phyloP scores from a whole-genome alignment of 2,797 vertebrate genomes.

The Poecilia gillii region DNA sequence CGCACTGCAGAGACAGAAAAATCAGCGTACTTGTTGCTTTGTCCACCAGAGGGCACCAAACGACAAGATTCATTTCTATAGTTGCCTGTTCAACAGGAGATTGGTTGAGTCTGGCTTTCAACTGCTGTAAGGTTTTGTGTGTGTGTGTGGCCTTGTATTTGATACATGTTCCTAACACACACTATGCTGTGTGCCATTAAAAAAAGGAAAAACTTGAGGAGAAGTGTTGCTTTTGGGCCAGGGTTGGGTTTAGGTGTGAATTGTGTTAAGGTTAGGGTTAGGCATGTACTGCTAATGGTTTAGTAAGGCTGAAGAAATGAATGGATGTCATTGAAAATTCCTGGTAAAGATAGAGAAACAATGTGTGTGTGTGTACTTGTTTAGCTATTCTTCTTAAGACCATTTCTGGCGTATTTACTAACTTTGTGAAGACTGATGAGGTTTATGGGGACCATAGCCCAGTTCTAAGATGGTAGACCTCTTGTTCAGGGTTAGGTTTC shows the following conservation, averaged over 20 bases:
- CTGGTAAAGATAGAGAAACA: too few relatives aligned
- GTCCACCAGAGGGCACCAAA: conserved; percentile 70
- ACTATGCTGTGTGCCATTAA: too few relatives aligned
- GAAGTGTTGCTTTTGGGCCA: not conserved
- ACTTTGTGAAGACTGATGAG: too few relatives aligned
- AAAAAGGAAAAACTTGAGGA: too few relatives aligned
- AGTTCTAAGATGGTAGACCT: not conserved
- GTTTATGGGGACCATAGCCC: too few relatives aligned
- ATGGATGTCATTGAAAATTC: too few relatives aligned
- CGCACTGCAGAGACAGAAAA: conserved; percentile 60
- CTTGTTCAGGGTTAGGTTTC: not conserved
- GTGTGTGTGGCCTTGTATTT: not conserved
- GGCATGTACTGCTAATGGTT: not conserved
- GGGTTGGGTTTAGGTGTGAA: not conserved
- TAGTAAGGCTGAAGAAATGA: too few relatives aligned
- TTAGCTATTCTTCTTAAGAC: too few relatives aligned
- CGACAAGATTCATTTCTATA: conserved; percentile 1
- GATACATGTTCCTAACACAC: not conserved
- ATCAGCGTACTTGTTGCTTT: not conserved
- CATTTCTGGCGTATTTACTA: too few relatives aligned
- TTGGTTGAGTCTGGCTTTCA: not conserved
- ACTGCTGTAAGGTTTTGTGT: not conserved
- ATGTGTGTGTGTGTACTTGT: too few relatives aligned
- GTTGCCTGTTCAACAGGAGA: not conserved
- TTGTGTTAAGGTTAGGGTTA: not conserved